A percentile compares a stretch with the other conserved stretches of the same genome.
These are phyloP conservation scores for Lophotis ruficrista DNA, from an alignment of 2,113 vertebrate genomes.

Conservation along the genomic window DNA sequence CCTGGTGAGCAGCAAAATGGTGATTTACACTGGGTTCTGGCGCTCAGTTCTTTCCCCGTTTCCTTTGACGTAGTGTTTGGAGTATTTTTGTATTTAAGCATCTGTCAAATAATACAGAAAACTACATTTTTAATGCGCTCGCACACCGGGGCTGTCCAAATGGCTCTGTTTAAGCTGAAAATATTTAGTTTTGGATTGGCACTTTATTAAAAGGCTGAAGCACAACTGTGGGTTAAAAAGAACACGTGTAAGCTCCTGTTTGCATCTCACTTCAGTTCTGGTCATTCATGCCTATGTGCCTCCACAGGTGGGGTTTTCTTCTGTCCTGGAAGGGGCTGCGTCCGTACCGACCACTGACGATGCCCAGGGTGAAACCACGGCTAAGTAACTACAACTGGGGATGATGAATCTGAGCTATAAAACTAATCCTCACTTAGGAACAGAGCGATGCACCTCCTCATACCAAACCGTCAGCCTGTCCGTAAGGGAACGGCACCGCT, in stretches of 20 bases:
- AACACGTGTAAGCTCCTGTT: accelerated
- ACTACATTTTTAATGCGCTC: not conserved
- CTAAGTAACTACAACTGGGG: not conserved
- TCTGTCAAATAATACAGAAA: not conserved
- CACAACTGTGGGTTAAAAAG: not conserved
- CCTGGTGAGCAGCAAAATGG: not conserved
- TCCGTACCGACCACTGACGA: accelerated
- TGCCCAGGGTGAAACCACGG: not conserved
- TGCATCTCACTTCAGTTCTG: not conserved
- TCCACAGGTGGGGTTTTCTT: not conserved
- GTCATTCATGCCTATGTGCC: not conserved
- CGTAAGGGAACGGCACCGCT: accelerated
- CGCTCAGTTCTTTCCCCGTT: not conserved
- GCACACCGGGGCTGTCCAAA: not conserved
- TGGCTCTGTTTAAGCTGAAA: not conserved
- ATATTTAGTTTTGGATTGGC: not conserved
- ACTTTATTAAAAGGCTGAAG: not conserved
- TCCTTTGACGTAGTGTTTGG: not conserved
- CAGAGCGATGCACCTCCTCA: accelerated
- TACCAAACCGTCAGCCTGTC: not conserved
- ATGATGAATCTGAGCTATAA: accelerated
- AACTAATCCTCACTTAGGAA: not conserved
- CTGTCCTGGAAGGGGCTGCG: accelerated
- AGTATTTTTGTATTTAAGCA: not conserved
- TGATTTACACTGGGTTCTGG: not conserved